Conservation (phyloP, 2,797 vertebrate genomes). For the Okamejei kenojei region DNA sequence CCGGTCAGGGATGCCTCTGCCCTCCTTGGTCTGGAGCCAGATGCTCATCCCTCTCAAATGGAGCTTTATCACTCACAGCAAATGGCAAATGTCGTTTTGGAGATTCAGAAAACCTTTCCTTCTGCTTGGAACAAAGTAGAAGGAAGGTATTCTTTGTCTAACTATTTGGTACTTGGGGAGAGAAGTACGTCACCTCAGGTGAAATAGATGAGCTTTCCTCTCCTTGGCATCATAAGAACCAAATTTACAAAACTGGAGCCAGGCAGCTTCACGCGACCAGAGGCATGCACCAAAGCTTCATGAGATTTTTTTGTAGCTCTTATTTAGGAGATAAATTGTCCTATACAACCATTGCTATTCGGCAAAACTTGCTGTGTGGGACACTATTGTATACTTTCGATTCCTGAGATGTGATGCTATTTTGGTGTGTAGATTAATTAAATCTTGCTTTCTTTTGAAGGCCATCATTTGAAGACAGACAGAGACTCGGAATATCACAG, state of each 20-base stretch:
- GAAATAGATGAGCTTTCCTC: not conserved
- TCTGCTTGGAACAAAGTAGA: too few species aligned
- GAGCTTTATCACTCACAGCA: too few species aligned
- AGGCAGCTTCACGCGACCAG: not conserved
- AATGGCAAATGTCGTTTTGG: too few species aligned
- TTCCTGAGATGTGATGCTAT: not conserved
- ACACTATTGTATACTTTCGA: not conserved
- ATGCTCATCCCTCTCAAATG: not conserved
- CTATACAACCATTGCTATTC: not conserved
- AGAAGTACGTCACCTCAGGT: too few species aligned
- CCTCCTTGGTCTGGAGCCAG: not conserved
- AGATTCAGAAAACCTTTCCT: too few species aligned
- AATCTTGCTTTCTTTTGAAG: constrained; percentile 46
- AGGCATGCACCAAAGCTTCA: too few species aligned
- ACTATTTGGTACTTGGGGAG: too few species aligned
- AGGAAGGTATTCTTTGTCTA: too few species aligned
- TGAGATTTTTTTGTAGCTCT: too few species aligned
- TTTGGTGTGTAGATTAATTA: not conserved
- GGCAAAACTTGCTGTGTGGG: not conserved
- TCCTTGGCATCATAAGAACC: not conserved
- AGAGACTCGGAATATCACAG: constrained; percentile 59
- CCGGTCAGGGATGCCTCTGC: too few species aligned
- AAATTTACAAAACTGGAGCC: not conserved
- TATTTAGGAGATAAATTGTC: not conserved
- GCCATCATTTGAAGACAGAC: constrained; percentile 75